Base-by-base conservation (phyloP, 1,140 invertebrate genomes). In the Drosophila kepulauana region DNA sequence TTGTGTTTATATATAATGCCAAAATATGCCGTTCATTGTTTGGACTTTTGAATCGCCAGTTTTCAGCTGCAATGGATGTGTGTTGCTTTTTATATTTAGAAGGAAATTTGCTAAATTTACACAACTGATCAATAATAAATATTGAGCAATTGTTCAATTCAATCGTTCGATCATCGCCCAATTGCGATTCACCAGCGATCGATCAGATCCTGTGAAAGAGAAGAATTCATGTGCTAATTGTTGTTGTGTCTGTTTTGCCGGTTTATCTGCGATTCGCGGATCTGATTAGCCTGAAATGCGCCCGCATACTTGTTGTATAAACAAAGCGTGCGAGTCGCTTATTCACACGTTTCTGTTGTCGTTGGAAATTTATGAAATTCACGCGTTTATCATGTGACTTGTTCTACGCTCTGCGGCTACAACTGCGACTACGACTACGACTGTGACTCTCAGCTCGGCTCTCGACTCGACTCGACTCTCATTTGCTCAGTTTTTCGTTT, bases 361-460 rank as follows among this genome's bases (percentile, higher is more conserved):
- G 75, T 49, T 68, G 16, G 46, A 43, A 80, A 85, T 70, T 80
- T 56, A 64, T 65, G 52, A 65, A 76, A 82, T 77, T 80, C 84
- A 88, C 84, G 84, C 78, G 77, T 89, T 81, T 84, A 58, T 88
- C 84, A 88, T 88, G 84, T 88, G 84, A 87, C 77, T 81, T 75
- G 57, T 35, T 73, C 52, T 51, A 41, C 48, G 38, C 46, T 16
- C 1, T 35, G 38, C 58, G 28, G 28, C 38, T 13, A 33, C 30
- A 33, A 7, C 7, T 20, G 20, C 20, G 20, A 20, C 20, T 20
- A 25, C 20, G 20, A 20, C 20, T 2, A 20, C 20, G 20, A 25
- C 33, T 35, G 10, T 7, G 48, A 38, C 35, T 28, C 54, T 35
- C 13, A 16, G 13, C 41, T 35, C 28, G 51, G 6, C 35, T 43